A percentile compares a stretch with the other conserved stretches of the same genome.
phyloP scores from a whole-genome alignment of 2,113 vertebrate species.

The Calonectris borealis region DNA sequence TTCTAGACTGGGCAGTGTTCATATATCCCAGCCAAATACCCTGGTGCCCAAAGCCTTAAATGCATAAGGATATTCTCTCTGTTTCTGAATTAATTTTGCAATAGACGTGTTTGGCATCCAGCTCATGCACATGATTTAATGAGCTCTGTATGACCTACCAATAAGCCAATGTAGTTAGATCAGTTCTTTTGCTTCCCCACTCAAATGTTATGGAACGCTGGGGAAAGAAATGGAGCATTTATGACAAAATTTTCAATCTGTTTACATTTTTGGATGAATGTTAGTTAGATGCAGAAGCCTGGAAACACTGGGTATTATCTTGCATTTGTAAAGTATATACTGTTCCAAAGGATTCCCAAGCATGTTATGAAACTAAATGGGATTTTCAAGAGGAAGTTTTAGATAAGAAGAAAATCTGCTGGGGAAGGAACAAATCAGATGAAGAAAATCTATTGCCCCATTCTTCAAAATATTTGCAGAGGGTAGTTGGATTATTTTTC shows the following conservation, averaged over 20 bases:
- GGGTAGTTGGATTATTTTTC: not conserved
- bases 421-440: not conserved
- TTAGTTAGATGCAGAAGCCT: slow-evolving; percentile 15
- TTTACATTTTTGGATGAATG: slow-evolving; percentile 9
- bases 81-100: not conserved
- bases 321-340: not conserved
- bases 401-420: slow-evolving; percentile 34
- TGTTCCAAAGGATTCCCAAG: slow-evolving; percentile 35
- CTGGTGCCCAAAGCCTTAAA: not conserved
- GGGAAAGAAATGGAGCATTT: slow-evolving; percentile 14
- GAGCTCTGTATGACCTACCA: not conserved
- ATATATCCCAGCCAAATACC: not conserved
- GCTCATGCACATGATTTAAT: not conserved
- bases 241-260: slow-evolving; percentile 14
- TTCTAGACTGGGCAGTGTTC: not conserved
- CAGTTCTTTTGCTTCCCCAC: not conserved
- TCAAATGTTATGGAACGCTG: not conserved
- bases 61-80: not conserved
- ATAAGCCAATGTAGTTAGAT: not conserved
- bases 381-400: slow-evolving; percentile 20
- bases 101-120: not conserved
- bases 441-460: not conserved
- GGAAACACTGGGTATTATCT: not conserved
- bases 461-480: not conserved
- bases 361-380: slow-evolving; percentile 35